These are phyloP conservation scores for Rhinatrema bivittatum DNA, from an alignment of 2,797 vertebrate genomes.

Conservation along the genomic window DNA sequence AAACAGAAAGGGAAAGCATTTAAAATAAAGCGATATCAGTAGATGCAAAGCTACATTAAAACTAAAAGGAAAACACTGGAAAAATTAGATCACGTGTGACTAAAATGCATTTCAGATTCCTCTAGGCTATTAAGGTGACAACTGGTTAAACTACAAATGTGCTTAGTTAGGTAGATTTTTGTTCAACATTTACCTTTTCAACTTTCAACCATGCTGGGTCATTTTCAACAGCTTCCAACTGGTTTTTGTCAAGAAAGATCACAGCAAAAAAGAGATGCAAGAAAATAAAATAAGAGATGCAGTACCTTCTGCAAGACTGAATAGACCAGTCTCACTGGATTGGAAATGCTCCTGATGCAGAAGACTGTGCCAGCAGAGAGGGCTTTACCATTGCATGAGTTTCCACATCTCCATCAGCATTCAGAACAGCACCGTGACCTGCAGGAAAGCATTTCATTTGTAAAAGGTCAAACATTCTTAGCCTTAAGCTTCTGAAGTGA, in stretches of 20 bases:
- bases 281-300: slow-evolving; percentile 6
- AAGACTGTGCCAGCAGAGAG: slow-evolving; percentile 52
- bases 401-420: slow-evolving; percentile 58
- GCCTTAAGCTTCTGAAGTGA: slow-evolving; percentile 53
- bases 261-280: slow-evolving; percentile 6
- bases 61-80: too few species aligned
- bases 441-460: slow-evolving; percentile 52
- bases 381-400: slow-evolving; percentile 56
- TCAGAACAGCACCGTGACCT: slow-evolving; percentile 56
- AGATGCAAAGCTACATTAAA: too few species aligned
- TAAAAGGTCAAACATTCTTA: slow-evolving; percentile 55
- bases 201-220: too few species aligned
- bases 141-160: too few species aligned
- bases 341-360: slow-evolving; percentile 57
- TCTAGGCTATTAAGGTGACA: too few species aligned
- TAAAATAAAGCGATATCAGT: too few species aligned
- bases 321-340: slow-evolving; percentile 57
- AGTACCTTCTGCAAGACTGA: slow-evolving; percentile 58
- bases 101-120: too few species aligned
- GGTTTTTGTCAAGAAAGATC: slow-evolving; percentile 4
- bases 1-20: too few species aligned
- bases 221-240: slow-evolving; percentile 31
- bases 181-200: too few species aligned
- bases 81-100: too few species aligned
- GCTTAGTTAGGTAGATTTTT: too few species aligned